phyloP scores from a whole-genome alignment of 2,888 invertebrate species.

The Dromius quadrimaculatus region DNA sequence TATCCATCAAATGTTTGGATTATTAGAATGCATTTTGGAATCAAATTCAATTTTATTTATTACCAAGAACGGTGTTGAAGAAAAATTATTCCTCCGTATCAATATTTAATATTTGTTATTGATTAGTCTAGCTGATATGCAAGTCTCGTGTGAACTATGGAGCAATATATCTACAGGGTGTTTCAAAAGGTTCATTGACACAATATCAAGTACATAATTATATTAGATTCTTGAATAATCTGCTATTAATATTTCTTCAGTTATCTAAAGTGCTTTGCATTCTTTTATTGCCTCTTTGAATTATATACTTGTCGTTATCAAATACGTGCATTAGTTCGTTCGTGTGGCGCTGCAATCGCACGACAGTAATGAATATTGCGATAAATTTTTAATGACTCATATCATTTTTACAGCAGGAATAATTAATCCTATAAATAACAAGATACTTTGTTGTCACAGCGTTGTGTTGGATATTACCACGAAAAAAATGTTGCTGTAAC shows the following conservation, averaged over 20 bases:
- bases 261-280: constrained; percentile 35
- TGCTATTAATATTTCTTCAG: constrained; percentile 38
- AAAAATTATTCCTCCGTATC: background rate
- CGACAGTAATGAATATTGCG: constrained; percentile 31
- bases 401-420: constrained; percentile 35
- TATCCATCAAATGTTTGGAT: too few species aligned
- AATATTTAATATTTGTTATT: constrained; percentile 30
- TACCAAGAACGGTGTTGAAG: background rate
- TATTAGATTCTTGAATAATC: constrained; percentile 28
- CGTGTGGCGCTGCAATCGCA: constrained; percentile 24
- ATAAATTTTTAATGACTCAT: constrained; percentile 43
- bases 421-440: constrained; percentile 33
- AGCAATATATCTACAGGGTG: background rate
- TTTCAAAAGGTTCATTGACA: constrained; percentile 26
- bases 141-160: constrained; percentile 16
- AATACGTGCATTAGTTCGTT: constrained; percentile 36
- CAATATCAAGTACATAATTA: background rate
- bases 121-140: constrained; percentile 5
- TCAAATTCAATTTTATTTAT: too few species aligned
- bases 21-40: too few species aligned
- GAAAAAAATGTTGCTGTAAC: too few species aligned
- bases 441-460: constrained; percentile 15
- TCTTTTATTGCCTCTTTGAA: constrained; percentile 40
- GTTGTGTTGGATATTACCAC: too few species aligned
- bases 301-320: constrained; percentile 43